Evolutionary conservation across 2,113 vertebrate genomes (phyloP), one percentile per base, ranked within the genome.

Genomic region (Gallinago undulata): DNA sequence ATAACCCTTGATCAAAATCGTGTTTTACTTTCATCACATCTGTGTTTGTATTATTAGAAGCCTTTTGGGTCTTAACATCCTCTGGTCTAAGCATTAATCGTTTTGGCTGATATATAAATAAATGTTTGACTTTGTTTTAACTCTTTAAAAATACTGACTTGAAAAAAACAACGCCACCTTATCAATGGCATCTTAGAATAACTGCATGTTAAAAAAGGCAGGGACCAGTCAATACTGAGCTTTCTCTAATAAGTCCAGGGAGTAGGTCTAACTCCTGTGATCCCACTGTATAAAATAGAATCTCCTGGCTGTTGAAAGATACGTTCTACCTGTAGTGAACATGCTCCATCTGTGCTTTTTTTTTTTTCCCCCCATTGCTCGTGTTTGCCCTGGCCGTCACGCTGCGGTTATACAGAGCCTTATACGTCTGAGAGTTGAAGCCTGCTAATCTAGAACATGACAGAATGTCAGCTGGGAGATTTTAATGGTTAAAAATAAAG

Each of bases 41-140:
- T 69, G 62, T 93, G 66, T 90, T 94, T 96, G 82, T 96, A 70
- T 90, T 95, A 86, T 72, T 86, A 86, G 33, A 85, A 93, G 76
- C 48, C 39, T 95, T 89, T 89, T 84, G 76, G 41, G 70, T 84
- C 68, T 93, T 85, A 83, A 51, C 3, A 1, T 94, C 60, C 78
- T 91, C 23, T 89, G 56, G 53, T 90, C 79, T 79, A 70, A 94
- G 87, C 39, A 70, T 93, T 94, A 75, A 90, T 92, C 24, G 16
- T 89, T 93, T 91, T 75, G 79, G 53, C 37, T 92, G 50, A 84
- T 74, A 53, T 1, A 83, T 79, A 85, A 95, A 89, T 87, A 96
- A 83, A 60, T 69, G 47, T 89, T 93, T 87, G 66, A 91, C 62
- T 90, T 87, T 67, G 39, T 33, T 88, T 79, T 30, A 79, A 68